A percentile compares a stretch with the other conserved stretches of the same genome.
Conservation (phyloP, 1,140 invertebrate genomes). For the Drosophila repletoides region DNA sequence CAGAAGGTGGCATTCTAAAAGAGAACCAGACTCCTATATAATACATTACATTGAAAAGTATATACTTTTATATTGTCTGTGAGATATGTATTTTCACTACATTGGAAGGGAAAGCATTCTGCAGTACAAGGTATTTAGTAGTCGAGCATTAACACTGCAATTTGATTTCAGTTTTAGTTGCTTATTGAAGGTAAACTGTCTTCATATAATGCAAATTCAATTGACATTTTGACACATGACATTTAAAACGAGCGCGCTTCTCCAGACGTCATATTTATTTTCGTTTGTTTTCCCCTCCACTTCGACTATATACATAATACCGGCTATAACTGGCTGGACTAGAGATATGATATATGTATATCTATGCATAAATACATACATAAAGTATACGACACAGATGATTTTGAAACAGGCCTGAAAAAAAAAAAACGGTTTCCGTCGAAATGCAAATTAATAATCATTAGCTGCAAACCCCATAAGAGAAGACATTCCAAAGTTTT, state of each 20-base stretch:
- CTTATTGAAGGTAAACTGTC: conserved; percentile 10
- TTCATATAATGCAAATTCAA: conserved; percentile 22
- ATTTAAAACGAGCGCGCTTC: background rate
- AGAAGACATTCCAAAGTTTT: conserved; percentile 37
- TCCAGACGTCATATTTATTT: conserved; percentile 2
- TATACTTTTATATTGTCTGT: too few species aligned
- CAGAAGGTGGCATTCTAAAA: too few species aligned
- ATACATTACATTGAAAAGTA: too few species aligned
- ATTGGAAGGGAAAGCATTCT: too few species aligned
- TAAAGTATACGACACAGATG: background rate
- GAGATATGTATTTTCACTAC: too few species aligned
- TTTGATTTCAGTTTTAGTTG: background rate
- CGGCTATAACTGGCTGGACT: background rate
- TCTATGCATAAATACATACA: background rate
- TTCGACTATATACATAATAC: conserved; percentile 9
- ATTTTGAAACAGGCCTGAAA: conserved; percentile 16
- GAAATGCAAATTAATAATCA: conserved; percentile 49
- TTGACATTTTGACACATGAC: conserved; percentile 30
- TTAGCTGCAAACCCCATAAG: conserved; percentile 31
- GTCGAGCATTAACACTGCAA: background rate
- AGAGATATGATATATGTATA: background rate
- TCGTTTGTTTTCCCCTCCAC: too few species aligned
- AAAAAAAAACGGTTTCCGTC: conserved; percentile 28
- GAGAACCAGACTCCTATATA: too few species aligned
- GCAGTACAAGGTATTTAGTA: background rate